These are phyloP conservation scores for Oxycera nigricornis DNA, from an alignment of 2,888 invertebrate species.

Conservation along the genomic window DNA sequence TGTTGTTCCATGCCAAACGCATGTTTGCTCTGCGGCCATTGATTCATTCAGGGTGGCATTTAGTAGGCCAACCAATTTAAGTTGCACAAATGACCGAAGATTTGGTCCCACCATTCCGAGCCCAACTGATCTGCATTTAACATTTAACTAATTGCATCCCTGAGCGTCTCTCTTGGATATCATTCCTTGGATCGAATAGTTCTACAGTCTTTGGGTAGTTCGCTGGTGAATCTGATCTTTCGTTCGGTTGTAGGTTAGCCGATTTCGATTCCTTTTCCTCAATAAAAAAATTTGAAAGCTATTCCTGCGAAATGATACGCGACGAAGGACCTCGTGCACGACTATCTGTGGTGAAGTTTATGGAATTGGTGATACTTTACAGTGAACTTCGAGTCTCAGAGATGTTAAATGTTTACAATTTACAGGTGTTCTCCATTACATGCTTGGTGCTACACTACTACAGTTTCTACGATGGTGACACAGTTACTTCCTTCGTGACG, in stretches of 20 bases:
- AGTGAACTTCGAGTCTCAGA: neutral
- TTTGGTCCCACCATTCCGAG: neutral
- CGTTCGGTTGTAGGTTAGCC: neutral
- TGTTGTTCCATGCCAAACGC: too few species aligned
- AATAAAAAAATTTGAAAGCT: too few species aligned
- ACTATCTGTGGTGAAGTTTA: constrained; percentile 60
- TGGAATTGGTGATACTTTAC: constrained; percentile 58
- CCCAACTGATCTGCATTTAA: neutral
- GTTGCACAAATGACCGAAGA: too few species aligned
- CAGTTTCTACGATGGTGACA: constrained; percentile 67
- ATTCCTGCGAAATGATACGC: constrained; percentile 29
- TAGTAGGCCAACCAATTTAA: too few species aligned
- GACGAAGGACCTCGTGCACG: constrained; percentile 49
- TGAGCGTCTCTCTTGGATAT: neutral
- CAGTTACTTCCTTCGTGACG: constrained; percentile 68
- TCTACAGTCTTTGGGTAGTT: neutral
- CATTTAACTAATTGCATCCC: neutral
- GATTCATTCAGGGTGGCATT: too few species aligned
- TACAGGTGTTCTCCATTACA: constrained; percentile 71
- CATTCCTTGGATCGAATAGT: neutral
- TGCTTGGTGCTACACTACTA: constrained; percentile 77
- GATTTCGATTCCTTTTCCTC: neutral
- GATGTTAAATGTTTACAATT: constrained; percentile 48
- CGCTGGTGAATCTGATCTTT: neutral
- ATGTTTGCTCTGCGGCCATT: too few species aligned